Base-by-base conservation (phyloP, 2,113 vertebrate species). In the Saguinus midas region DNA sequence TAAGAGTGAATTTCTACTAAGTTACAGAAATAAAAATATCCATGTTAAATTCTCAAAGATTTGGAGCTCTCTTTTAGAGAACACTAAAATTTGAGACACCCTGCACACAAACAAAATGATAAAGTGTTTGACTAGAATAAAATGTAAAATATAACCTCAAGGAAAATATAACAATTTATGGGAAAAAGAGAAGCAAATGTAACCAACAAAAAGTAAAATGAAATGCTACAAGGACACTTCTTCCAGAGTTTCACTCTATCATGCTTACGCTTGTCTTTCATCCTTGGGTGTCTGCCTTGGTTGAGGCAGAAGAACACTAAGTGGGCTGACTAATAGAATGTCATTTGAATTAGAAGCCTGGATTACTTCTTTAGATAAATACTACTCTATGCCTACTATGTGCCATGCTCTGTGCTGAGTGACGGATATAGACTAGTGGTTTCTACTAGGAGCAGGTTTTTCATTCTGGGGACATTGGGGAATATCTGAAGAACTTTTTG, bases 1-100 rank as follows among this genome's bases (percentile, higher is more conserved):
- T 58, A 73, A 93, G n/a, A 91, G 80, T 55, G 50, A 95, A 58
- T 78, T 73, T 52, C 72, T 66, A 55, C n/a, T 45, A 94, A 72
- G 14, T n/a, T 68, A 35, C 25, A 57, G 37, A 86, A 88, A 93
- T 78, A 57, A 58, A 81, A 86, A 68, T 2, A 20, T 27, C 29
- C 29, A 35, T 58, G 9, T 43, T 35, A 7, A 64, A 70, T 76
- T 29, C 37, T 85, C 64, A 85, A 95, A 87, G 58, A 32, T 3
- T 75, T 10, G 1, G 21, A 68, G 0, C 18, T 76, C n/a, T n/a
- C 14, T 64, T 93, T 72, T 45, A 73, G 27, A 84, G 70, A 76
- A 96, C 40, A 73, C 55, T 57, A 64, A 55, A 81, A 40, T 8
- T n/a, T 55, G 29, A 81, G 21, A 18, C 72, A 25, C 4, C 8